Percentiles rank a stretch among this genome's conserved stretches.
These are phyloP conservation scores for Anguilla obscura DNA, from an alignment of 2,797 vertebrate species.

Conservation along the genomic window DNA sequence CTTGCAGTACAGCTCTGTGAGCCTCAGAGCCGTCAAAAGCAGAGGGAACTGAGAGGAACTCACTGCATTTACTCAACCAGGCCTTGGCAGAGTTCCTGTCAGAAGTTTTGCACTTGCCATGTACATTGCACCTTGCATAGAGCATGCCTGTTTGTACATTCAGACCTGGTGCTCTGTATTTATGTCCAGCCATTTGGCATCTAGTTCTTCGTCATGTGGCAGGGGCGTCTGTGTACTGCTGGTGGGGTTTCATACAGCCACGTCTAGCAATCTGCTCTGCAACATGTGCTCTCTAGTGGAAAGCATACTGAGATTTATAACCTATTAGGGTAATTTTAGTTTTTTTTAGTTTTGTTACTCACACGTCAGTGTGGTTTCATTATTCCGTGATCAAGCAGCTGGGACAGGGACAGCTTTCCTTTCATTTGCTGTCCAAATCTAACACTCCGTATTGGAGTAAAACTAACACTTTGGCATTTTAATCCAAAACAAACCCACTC, in stretches of 20 bases:
- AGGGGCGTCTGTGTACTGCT: slow-evolving; percentile 54
- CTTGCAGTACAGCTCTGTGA: background rate
- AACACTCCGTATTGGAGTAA: background rate
- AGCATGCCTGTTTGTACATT: background rate
- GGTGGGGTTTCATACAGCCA: slow-evolving; percentile 34
- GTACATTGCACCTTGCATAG: background rate
- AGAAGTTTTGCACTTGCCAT: background rate
- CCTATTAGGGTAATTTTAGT: background rate
- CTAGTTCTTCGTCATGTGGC: slow-evolving; percentile 51
- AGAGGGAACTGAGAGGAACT: background rate
- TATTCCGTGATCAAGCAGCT: background rate
- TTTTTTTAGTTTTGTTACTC: background rate
- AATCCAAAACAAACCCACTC: slow-evolving; percentile 11
- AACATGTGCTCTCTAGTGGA: background rate
- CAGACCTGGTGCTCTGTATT: background rate
- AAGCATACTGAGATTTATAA: background rate
- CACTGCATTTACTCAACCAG: background rate
- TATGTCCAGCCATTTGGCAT: slow-evolving; percentile 49
- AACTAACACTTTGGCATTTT: background rate
- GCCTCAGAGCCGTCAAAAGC: background rate
- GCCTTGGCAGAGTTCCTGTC: too few species aligned
- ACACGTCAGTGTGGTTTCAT: background rate
- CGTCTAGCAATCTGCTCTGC: background rate
- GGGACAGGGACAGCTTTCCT: background rate
- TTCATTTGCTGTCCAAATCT: background rate